Evolutionary conservation across 2,888 invertebrate species (phyloP).

Genomic region (Sylvicola cinctus): DNA sequence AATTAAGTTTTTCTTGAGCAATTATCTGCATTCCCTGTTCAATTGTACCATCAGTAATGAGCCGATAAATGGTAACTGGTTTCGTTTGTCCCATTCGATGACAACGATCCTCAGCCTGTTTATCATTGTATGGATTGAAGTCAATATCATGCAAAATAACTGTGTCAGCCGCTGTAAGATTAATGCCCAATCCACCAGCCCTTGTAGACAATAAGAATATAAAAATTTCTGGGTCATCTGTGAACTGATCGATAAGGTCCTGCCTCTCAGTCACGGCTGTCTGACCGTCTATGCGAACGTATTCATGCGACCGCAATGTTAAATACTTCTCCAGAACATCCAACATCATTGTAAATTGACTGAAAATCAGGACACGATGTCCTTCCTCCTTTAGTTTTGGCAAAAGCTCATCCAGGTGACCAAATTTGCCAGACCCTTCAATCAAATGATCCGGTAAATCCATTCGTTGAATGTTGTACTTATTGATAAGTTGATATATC

Average conservation of each 20-base stretch:
- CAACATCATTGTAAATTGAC: slow-evolving; percentile 90
- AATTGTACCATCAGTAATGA: slow-evolving; percentile 63
- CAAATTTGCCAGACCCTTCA: slow-evolving; percentile 71
- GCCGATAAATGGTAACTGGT: slow-evolving; percentile 67
- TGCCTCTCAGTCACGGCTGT: slow-evolving; percentile 76
- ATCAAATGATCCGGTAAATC: slow-evolving; percentile 48
- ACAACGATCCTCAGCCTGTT: slow-evolving; percentile 86
- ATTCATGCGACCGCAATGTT: slow-evolving; percentile 46
- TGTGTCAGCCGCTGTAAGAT: slow-evolving; percentile 83
- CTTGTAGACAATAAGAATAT: slow-evolving; percentile 80
- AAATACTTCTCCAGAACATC: slow-evolving; percentile 83
- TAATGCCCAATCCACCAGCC: slow-evolving; percentile 92
- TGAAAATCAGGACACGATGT: slow-evolving; percentile 78
- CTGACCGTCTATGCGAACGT: slow-evolving; percentile 69
- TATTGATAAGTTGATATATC: slow-evolving; percentile 43
- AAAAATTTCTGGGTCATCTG: slow-evolving; percentile 56
- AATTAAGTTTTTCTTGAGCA: slow-evolving; percentile 74
- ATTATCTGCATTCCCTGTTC: slow-evolving; percentile 84
- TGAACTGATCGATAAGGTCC: slow-evolving; percentile 76
- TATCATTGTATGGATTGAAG: slow-evolving; percentile 96
- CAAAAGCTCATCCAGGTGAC: slow-evolving; percentile 54
- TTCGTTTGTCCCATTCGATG: slow-evolving; percentile 59
- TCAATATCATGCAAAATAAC: slow-evolving; percentile 95
- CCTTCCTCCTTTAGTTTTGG: slow-evolving; percentile 49
- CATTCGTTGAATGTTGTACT: slow-evolving; percentile 37